Percentiles rank a stretch among this genome's conserved stretches.
phyloP scores from a whole-genome alignment of 2,797 vertebrate genomes.

The Graptemys geographica region DNA sequence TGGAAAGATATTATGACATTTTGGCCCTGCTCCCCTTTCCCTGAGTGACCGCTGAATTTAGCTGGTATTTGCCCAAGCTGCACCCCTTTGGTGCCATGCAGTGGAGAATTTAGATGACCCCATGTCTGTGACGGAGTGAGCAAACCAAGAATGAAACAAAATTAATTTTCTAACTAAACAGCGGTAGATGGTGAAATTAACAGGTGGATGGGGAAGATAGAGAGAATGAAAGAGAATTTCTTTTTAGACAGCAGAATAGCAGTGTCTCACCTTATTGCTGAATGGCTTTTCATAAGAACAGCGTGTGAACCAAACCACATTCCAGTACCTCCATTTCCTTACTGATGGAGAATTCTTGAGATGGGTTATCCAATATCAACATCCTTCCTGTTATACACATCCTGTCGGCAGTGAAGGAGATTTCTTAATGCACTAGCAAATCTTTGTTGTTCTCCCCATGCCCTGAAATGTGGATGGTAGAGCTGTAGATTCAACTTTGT shows the following conservation, averaged over 20 bases:
- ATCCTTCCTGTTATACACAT: constrained; percentile 79
- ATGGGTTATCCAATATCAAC: constrained; percentile 61
- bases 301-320: constrained; percentile 39
- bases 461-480: constrained; percentile 16
- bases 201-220: not conserved
- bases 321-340: constrained; percentile 60
- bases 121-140: not conserved
- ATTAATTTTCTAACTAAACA: not conserved
- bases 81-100: accelerated
- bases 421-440: constrained; percentile 50
- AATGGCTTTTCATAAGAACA: constrained; percentile 49
- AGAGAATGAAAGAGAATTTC: constrained; percentile 54
- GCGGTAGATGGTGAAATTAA: not conserved
- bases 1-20: not conserved
- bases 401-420: constrained; percentile 66
- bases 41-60: not conserved
- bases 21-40: accelerated
- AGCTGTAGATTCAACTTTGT: not conserved
- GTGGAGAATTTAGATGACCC: not conserved
- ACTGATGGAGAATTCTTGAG: constrained; percentile 73
- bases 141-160: not conserved
- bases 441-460: not conserved
- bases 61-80: not conserved
- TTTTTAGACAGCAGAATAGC: not conserved
- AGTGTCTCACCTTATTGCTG: constrained; percentile 23